These are phyloP conservation scores for Gibbula magus DNA, from an alignment of 2,888 invertebrate species.

Conservation along the genomic window DNA sequence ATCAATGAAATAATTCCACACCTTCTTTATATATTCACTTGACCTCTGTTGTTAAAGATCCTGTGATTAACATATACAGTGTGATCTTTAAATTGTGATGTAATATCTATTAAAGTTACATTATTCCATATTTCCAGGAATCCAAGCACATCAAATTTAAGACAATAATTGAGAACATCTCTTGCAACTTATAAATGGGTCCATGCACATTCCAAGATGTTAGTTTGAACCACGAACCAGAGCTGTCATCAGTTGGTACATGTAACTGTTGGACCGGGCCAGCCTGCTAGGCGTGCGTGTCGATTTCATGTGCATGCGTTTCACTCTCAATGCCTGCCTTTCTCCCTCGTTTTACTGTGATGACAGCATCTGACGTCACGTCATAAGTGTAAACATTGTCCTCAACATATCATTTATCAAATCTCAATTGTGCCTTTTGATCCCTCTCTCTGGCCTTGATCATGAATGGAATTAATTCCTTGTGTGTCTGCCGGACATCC, in stretches of 20 bases:
- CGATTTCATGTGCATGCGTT: not conserved
- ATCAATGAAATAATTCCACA: no score
- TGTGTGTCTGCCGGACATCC: not conserved
- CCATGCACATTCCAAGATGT: constrained; percentile 4
- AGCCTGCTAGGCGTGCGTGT: not conserved
- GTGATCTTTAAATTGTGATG: no score
- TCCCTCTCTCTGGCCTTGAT: not conserved
- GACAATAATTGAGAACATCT: not conserved
- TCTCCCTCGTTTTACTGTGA: not conserved
- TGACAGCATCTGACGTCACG: no score
- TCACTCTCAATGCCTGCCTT: not conserved
- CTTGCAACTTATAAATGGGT: not conserved
- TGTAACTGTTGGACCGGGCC: not conserved
- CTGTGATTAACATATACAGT: no score
- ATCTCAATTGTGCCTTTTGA: not conserved
- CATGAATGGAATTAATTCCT: constrained; percentile 12
- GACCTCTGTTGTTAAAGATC: no score
- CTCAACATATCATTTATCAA: not conserved
- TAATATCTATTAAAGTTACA: no score
- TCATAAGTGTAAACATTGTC: not conserved
- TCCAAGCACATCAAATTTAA: not conserved
- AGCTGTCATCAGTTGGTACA: not conserved
- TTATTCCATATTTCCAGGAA: constrained; percentile 1
- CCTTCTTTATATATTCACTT: no score
- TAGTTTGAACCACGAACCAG: not conserved